Evolutionary conservation across 2,113 vertebrate genomes (phyloP), one percentile per base, ranked within the genome.

Genomic region (Poecilia latipinna): DNA sequence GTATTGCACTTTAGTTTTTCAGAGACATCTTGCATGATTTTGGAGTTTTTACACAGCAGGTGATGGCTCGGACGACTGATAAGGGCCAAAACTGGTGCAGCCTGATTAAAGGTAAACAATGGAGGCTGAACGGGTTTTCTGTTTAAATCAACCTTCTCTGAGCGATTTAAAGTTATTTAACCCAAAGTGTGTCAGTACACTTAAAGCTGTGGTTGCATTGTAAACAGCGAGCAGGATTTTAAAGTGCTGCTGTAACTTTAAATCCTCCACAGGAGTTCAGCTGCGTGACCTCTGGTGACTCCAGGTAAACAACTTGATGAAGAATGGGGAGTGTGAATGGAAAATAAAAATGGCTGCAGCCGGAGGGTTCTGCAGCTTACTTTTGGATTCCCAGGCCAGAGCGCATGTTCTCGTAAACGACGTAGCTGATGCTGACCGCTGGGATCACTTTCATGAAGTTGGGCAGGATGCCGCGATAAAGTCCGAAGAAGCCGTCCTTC

Each of bases 401-500:
- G 64, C 96, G 96, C 96, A 98, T 97, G 86, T 98, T 96, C 93
- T 99, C 98, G 33, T 99, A 99, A 2, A 98, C 97, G 83, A 97
- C 98, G 3, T 99, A 99, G 88, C 98, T 99, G 94, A 99, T 98
- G 93, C 98, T 98, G 51, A 99, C 98, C 4, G 97, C 98, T 2
- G 98, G 98, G 39, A 99, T 96, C 79, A 99, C 98, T 68, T 99
- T 99, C 97, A 99, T 97, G 92, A 99, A 99, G 87, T 99, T 99
- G 42, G 98, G 98, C 57, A 97, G 90, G 83, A 99, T 99, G 74
- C 98, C 98, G 4, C 97, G 94, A 80, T 99, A 99, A 72, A 99
- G 96, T 89, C 98, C 98, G 54, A 95, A 81, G 73, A 97, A 78
- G 37, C 98, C 98, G 42, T 99, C 98, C 39, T 96, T 96, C 74